Evolutionary conservation across 2,797 vertebrate species (phyloP).

Genomic region (Echiichthys vipera): DNA sequence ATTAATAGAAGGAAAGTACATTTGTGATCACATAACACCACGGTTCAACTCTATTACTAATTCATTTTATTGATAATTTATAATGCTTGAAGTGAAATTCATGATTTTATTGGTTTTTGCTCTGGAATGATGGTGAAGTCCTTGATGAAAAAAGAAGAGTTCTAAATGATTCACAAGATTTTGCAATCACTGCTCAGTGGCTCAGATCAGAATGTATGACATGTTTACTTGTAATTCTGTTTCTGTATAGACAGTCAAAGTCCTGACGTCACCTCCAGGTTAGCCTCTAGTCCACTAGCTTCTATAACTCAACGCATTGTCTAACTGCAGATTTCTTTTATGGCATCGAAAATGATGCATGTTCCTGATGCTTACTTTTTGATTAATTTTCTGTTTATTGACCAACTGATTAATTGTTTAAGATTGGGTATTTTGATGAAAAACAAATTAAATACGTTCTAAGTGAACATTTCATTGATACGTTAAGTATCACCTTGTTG

Average conservation of each 20-base stretch:
- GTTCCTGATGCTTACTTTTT: background rate
- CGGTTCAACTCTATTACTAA: constrained; percentile 11
- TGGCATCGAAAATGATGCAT: too few relatives aligned
- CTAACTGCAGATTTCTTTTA: too few relatives aligned
- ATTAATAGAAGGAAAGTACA: background rate
- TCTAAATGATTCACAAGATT: constrained; percentile 51
- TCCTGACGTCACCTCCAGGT: background rate
- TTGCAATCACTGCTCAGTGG: constrained; percentile 15
- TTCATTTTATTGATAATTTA: background rate
- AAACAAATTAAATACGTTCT: background rate
- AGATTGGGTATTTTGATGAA: too few relatives aligned
- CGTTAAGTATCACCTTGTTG: too few relatives aligned
- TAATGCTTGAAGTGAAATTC: constrained; percentile 1
- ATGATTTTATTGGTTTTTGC: constrained; percentile 17
- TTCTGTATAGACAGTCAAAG: background rate
- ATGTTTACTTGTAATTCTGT: background rate
- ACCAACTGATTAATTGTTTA: background rate
- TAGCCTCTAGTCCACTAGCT: background rate
- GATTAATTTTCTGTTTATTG: background rate
- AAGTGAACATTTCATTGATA: background rate
- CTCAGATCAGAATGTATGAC: background rate
- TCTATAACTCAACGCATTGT: background rate
- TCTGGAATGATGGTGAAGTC: background rate
- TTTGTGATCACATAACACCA: constrained; percentile 16
- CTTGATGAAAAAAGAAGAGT: constrained; percentile 46